These are phyloP conservation scores for Melitaea cinxia DNA, from an alignment of 1,140 invertebrate species.

Conservation along the genomic window DNA sequence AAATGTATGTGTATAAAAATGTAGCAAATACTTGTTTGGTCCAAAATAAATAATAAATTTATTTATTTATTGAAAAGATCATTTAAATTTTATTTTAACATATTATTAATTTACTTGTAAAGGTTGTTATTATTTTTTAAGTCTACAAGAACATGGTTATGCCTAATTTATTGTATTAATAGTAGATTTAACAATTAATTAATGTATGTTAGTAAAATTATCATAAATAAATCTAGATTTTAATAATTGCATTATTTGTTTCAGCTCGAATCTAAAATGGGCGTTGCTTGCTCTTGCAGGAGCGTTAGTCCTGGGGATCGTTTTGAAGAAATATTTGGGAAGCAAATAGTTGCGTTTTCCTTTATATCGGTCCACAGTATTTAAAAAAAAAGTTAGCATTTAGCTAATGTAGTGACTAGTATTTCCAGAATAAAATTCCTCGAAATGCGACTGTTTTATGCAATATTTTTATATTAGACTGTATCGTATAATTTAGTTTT, in stretches of 20 bases:
- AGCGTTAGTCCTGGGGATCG: conserved; percentile 63
- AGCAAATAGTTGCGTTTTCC: conserved; percentile 5
- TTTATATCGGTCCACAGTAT: background rate
- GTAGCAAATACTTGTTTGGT: too few relatives aligned
- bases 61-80: too few relatives aligned
- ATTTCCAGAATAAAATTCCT: conserved; percentile 8
- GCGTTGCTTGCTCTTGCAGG: conserved; percentile 51
- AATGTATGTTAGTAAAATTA: background rate
- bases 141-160: too few relatives aligned
- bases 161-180: background rate
- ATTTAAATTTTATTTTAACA: too few relatives aligned
- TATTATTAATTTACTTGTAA: too few relatives aligned
- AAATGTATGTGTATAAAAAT: too few relatives aligned
- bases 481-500: background rate
- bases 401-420: conserved; percentile 1
- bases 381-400: background rate
- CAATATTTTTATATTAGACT: background rate
- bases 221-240: background rate
- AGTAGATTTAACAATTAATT: background rate
- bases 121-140: too few relatives aligned
- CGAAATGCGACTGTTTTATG: background rate
- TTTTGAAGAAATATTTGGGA: conserved; percentile 49
- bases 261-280: conserved; percentile 66
- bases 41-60: too few relatives aligned
- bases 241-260: conserved; percentile 25